Conservation (phyloP, 2,113 vertebrate species). For the Uria aalge region DNA sequence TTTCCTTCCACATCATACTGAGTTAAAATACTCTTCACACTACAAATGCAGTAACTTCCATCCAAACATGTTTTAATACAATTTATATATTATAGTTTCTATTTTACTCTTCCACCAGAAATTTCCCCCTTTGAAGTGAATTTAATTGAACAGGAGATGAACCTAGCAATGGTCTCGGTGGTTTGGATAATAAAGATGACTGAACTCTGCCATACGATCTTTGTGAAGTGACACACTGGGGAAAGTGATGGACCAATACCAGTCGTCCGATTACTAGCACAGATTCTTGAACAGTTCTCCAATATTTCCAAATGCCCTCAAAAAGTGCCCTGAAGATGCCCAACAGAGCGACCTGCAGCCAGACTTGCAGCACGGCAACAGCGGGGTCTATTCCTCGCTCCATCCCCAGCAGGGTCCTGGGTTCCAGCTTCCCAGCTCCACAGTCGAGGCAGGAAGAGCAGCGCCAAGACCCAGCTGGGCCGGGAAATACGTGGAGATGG, state of each 20-base stretch:
- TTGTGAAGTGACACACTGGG: neutral
- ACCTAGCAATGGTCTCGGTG: neutral
- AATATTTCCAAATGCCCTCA: neutral
- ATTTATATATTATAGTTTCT: neutral
- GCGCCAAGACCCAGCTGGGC: neutral
- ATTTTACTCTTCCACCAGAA: neutral
- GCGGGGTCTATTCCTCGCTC: neutral
- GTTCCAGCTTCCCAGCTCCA: neutral
- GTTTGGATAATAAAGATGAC: neutral
- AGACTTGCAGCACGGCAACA: neutral
- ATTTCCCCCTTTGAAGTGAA: neutral
- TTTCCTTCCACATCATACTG: neutral
- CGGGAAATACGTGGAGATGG: neutral
- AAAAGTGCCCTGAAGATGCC: neutral
- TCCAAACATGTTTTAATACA: neutral
- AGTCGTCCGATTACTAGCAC: neutral
- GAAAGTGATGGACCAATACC: neutral
- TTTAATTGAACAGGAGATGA: neutral
- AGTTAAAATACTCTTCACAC: neutral
- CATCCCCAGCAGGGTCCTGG: neutral
- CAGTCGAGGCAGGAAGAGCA: neutral
- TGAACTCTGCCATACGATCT: neutral
- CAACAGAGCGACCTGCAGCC: neutral
- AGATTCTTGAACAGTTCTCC: neutral
- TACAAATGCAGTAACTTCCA: neutral